A percentile compares a stretch with the other conserved stretches of the same genome.
These are phyloP conservation scores for Eulithis prunata DNA, from an alignment of 2,888 invertebrate genomes.

Conservation along the genomic window DNA sequence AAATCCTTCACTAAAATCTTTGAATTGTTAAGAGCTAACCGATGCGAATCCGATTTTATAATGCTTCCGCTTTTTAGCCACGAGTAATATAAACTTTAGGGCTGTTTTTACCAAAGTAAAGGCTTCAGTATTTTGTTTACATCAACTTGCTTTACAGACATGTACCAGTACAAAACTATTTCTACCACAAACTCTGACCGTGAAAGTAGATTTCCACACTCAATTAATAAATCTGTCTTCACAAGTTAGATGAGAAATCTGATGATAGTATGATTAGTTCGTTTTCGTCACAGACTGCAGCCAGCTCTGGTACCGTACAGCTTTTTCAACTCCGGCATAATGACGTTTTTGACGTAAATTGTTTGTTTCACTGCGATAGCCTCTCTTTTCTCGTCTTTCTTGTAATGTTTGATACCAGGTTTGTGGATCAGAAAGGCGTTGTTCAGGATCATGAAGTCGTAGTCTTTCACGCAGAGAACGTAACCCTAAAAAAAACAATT, in stretches of 20 bases:
- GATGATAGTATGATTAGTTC: constrained; percentile 14
- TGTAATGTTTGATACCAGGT: constrained; percentile 94
- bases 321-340: constrained; percentile 93
- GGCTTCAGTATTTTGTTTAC: too few relatives aligned
- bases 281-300: constrained; percentile 87
- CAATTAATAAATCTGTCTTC: too few relatives aligned
- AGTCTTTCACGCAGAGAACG: constrained; percentile 94
- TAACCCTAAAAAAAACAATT: constrained; percentile 88
- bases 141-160: too few relatives aligned
- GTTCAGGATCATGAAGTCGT: constrained; percentile 96
- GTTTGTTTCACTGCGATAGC: constrained; percentile 91
- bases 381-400: constrained; percentile 91
- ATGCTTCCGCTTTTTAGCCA: too few relatives aligned
- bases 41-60: too few relatives aligned
- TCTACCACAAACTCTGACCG: too few relatives aligned
- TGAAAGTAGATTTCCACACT: too few relatives aligned
- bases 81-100: too few relatives aligned
- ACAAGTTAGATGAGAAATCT: constrained; percentile 19
- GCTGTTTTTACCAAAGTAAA: too few relatives aligned
- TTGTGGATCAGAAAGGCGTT: constrained; percentile 97
- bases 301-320: constrained; percentile 92
- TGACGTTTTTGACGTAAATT: constrained; percentile 89
- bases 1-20: neutral
- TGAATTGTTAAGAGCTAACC: too few relatives aligned
- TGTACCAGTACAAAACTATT: too few relatives aligned